Conservation (phyloP, 2,797 vertebrate species). For the Naso thynnoides region DNA sequence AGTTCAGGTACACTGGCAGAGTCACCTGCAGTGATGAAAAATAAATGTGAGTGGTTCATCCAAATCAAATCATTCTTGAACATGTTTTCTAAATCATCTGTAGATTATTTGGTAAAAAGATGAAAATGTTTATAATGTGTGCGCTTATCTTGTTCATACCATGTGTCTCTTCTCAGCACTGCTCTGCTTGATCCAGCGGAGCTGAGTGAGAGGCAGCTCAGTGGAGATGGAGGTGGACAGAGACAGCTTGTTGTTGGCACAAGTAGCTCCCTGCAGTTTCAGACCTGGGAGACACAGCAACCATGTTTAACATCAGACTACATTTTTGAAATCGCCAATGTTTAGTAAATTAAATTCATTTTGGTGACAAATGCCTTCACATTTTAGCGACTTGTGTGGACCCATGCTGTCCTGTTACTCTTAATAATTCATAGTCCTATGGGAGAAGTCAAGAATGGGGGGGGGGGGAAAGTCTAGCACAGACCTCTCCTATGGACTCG, state of each 20-base stretch:
- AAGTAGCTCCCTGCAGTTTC: conserved; percentile 96
- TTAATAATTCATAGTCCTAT: background rate
- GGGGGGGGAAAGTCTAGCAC: background rate
- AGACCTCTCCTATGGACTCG: no score
- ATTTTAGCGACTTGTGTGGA: background rate
- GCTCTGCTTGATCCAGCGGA: conserved; percentile 94
- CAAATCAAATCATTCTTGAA: background rate
- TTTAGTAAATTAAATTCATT: background rate
- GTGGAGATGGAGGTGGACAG: conserved; percentile 96
- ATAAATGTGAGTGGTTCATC: background rate
- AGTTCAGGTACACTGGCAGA: conserved; percentile 98
- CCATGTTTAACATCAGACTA: background rate
- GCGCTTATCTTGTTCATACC: conserved; percentile 75
- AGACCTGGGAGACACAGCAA: conserved; percentile 46
- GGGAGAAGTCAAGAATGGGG: background rate
- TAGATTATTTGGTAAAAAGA: background rate
- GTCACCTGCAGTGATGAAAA: conserved; percentile 87
- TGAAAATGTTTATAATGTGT: background rate
- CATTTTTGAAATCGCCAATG: background rate
- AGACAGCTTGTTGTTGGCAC: conserved; percentile 95
- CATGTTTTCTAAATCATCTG: background rate
- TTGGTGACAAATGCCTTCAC: background rate
- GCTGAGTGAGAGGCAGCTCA: conserved; percentile 94
- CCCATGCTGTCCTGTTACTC: background rate
- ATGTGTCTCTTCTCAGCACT: conserved; percentile 91